Evolutionary conservation across 2,113 vertebrate species (phyloP).

Genomic region (Catharus minimus): DNA sequence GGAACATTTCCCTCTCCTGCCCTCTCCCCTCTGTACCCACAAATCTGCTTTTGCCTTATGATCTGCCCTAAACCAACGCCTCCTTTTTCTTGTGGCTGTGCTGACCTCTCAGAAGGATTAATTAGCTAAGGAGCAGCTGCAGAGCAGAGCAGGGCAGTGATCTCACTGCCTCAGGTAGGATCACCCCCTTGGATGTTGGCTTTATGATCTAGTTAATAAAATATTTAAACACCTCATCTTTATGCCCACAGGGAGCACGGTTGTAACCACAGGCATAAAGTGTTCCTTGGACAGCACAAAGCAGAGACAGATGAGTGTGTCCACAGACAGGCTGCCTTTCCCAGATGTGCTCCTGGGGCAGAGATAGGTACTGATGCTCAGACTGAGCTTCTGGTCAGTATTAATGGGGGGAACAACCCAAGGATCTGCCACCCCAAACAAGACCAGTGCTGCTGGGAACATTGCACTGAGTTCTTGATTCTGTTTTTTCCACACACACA

Average conservation of each 20-base stretch:
- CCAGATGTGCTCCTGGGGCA: neutral
- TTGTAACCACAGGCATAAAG: neutral
- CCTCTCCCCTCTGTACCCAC: neutral
- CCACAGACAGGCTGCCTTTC: neutral
- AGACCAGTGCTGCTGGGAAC: neutral
- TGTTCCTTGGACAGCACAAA: neutral
- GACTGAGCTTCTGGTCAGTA: neutral
- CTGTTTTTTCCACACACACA: neutral
- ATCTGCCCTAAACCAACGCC: neutral
- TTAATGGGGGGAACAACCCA: neutral
- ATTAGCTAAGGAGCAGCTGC: neutral
- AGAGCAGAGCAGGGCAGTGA: neutral
- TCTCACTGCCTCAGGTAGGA: neutral
- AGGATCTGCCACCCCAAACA: neutral
- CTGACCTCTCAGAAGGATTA: neutral
- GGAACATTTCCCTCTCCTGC: neutral
- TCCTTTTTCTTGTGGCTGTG: neutral
- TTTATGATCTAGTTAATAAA: constrained; percentile 20
- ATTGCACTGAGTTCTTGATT: neutral
- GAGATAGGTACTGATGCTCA: fast-evolving
- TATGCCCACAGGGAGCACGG: neutral
- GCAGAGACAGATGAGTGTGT: neutral
- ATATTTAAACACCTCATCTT: constrained; percentile 34
- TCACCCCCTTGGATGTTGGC: neutral
- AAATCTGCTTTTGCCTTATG: neutral